Evolutionary conservation across 2,888 invertebrate genomes (phyloP), one percentile per base, ranked within the genome.

Genomic region (Eupithecia insigniata): DNA sequence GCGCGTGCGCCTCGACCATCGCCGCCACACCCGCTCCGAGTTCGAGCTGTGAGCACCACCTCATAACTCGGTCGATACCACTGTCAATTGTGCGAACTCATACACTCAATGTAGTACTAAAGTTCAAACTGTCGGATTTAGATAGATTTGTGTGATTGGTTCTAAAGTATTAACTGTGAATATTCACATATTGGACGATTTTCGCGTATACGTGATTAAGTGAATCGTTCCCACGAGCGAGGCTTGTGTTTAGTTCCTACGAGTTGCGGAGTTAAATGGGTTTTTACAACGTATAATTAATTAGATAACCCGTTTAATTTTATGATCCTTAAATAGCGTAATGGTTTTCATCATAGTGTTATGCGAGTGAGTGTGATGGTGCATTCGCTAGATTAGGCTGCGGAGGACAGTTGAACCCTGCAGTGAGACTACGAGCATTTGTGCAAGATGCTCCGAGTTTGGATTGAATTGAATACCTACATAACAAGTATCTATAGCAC

Each of bases 191-290:
- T 81, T 78, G 75, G 83, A 86, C 81, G 83, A 86, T 82, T 83
- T 83, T 84, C 83, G 83, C 80, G 86, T 87, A 84, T 88, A 84
- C 80, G 85, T 86, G 83, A 83, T 81, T 82, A 84, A 81, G 84
- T 88, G 84, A 88, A 84, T 85, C 81, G 80, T 85, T 83, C 84
- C 82, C 86, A 90, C 87, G 90, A 90, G 92, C 91, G 89, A 90
- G 90, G 93, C 93, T 93, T 93, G 91, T 90, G 90, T 92, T 93
- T 90, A 91, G 92, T 94, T 93, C 91, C 92, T 92, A 92, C 88
- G 90, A 88, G 90, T 89, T 84, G 85, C 90, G 84, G 85, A 78
- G 79, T 81, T 78, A 79, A 81, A 80, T 85, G 84, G 84, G 82
- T 81, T 84, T 79, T 80, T 82, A 80, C 83, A 79, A 80, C 79